These are phyloP conservation scores for Alfaro cultratus DNA, from an alignment of 2,797 vertebrate genomes.

Conservation along the genomic window DNA sequence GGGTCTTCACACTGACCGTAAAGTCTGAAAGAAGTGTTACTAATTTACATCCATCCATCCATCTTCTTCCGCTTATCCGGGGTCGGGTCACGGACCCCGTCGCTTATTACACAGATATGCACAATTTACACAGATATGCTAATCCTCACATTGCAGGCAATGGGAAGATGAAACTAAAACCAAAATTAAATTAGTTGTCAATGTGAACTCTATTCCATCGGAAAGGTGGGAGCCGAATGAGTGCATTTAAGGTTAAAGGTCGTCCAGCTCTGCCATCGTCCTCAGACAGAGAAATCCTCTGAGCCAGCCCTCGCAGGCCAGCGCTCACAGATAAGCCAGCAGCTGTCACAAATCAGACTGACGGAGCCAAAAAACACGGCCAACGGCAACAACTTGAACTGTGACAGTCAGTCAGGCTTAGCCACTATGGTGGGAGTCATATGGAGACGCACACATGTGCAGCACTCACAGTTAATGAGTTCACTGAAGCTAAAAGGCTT, in stretches of 20 bases:
- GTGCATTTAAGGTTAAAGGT: slow-evolving; percentile 26
- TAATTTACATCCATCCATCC: no score
- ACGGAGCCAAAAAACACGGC: slow-evolving; percentile 62
- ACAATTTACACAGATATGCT: slow-evolving; percentile 16
- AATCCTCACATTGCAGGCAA: slow-evolving; percentile 37
- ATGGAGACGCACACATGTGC: slow-evolving; percentile 41
- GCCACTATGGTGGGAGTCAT: slow-evolving; percentile 36
- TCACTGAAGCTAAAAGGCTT: slow-evolving; percentile 46
- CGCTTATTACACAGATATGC: no score
- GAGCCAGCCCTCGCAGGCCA: slow-evolving; percentile 36
- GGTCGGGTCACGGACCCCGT: no score
- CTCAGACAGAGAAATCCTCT: slow-evolving; percentile 48
- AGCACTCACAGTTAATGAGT: slow-evolving; percentile 55
- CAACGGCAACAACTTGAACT: slow-evolving; percentile 52
- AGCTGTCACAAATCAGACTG: slow-evolving; percentile 66
- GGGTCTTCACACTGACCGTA: slow-evolving; percentile 45
- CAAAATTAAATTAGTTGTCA: slow-evolving; percentile 40
- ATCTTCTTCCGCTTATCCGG: no score
- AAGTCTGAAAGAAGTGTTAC: slow-evolving; percentile 21
- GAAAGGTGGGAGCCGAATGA: slow-evolving; percentile 28
- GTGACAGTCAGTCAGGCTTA: slow-evolving; percentile 65
- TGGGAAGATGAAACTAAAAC: slow-evolving; percentile 25
- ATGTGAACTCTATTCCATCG: slow-evolving; percentile 11
- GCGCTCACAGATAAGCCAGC: slow-evolving; percentile 57
- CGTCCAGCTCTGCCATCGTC: slow-evolving; percentile 39